These are phyloP conservation scores for Xestia rhomboidea DNA, from an alignment of 2,888 invertebrate species.

Conservation along the genomic window DNA sequence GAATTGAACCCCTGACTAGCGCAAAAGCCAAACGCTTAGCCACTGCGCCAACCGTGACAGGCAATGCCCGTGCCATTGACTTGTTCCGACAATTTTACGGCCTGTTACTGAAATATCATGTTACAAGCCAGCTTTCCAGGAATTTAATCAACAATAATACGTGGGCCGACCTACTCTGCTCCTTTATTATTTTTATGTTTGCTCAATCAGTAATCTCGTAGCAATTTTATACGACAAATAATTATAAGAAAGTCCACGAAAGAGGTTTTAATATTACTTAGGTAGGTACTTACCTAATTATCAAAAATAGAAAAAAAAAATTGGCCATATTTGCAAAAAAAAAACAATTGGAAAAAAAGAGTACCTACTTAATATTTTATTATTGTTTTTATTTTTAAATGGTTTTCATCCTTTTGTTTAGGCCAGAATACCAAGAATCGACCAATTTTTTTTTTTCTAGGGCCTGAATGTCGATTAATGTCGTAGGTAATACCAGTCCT, in stretches of 20 bases:
- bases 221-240: neutral
- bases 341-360: neutral
- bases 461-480: neutral
- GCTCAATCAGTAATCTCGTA: neutral
- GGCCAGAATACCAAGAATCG: neutral
- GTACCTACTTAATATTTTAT: too few relatives aligned
- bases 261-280: neutral
- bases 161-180: neutral
- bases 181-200: neutral
- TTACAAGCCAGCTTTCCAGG: slow-evolving; percentile 40
- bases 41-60: neutral
- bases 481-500: too few relatives aligned
- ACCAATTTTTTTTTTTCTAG: too few relatives aligned
- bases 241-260: neutral
- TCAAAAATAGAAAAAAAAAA: neutral
- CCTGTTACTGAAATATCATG: slow-evolving; percentile 47
- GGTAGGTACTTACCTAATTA: too few relatives aligned
- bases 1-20: slow-evolving; percentile 1
- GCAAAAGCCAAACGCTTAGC: neutral
- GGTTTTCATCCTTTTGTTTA: neutral
- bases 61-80: slow-evolving; percentile 26
- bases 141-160: slow-evolving; percentile 20
- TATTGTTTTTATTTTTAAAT: neutral
- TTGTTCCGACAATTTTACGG: slow-evolving; percentile 52
- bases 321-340: neutral